These are phyloP conservation scores for Nestor notabilis DNA, from an alignment of 2,113 vertebrate genomes.

Conservation along the genomic window DNA sequence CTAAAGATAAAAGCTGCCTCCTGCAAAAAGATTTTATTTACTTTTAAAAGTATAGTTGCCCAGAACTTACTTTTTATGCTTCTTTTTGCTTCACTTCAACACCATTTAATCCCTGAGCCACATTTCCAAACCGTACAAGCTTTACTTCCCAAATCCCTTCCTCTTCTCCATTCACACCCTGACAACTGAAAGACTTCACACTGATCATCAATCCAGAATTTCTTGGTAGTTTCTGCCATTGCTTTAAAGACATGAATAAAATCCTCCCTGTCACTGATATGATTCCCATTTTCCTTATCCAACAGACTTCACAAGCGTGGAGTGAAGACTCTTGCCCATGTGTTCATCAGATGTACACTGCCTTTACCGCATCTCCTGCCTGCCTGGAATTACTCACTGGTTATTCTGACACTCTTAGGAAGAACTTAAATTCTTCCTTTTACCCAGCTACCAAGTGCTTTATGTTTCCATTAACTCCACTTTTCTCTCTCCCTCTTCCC, in stretches of 20 bases:
- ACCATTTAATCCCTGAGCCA: neutral
- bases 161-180: neutral
- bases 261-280: neutral
- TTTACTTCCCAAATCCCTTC: neutral
- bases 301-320: neutral
- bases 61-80: neutral
- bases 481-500: neutral
- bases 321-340: neutral
- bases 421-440: neutral
- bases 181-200: neutral
- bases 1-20: neutral
- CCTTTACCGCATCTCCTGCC: neutral
- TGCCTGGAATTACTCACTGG: accelerated
- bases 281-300: neutral
- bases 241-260: neutral
- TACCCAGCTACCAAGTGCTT: neutral
- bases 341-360: accelerated
- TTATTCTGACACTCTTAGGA: neutral
- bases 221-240: neutral
- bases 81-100: neutral
- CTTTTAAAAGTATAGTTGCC: neutral
- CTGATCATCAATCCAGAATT: neutral
- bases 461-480: neutral
- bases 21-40: neutral
- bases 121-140: neutral